Evolutionary conservation across 2,113 vertebrate genomes (phyloP), one percentile per base, ranked within the genome.

Genomic region (Otus sunia): DNA sequence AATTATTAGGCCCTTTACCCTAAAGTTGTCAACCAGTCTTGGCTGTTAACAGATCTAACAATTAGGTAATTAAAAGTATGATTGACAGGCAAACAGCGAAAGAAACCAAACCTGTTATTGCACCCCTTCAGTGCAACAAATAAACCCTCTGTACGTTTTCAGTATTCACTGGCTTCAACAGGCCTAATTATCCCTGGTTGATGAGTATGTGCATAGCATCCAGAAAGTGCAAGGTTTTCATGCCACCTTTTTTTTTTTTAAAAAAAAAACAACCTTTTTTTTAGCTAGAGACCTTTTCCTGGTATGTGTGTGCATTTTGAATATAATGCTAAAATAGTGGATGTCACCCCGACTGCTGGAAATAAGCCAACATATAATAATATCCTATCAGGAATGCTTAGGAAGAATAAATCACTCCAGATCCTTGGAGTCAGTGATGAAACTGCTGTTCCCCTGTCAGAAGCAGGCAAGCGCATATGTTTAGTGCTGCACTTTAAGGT

Each of bases 91-190:
- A 97, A 98, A 97, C 96, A 98, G 90, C 34, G n/a, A 93, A 91
- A 98, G 96, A 97, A 97, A 96, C 94, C 92, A 96, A 97, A 97
- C 97, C 96, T 98, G 94, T 97, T 98, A 97, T 97, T 97, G 92
- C 95, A 94, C 93, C 64, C 29, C 97, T 97, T 98, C 95, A 95
- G 97, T 96, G 97, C 97, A 98, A 98, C 92, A 93, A 96, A 97
- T 95, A 96, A 97, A 95, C 95, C 89, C 95, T 97, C 89, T 86
- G 84, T 94, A 97, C 83, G 91, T 97, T 98, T 98, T 97, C 97
- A 98, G 97, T 96, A 98, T 94, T 97, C 97, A 96, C 96, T 94
- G 96, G 94, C 95, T 95, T 94, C 92, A 94, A 88, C 91, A 96
- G 91, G 86, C 94, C 87, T 96, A 96, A 95, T 93, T 95, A 94